These are phyloP conservation scores for Lepus americanus DNA, from an alignment of 2,113 vertebrate genomes.

Conservation along the genomic window DNA sequence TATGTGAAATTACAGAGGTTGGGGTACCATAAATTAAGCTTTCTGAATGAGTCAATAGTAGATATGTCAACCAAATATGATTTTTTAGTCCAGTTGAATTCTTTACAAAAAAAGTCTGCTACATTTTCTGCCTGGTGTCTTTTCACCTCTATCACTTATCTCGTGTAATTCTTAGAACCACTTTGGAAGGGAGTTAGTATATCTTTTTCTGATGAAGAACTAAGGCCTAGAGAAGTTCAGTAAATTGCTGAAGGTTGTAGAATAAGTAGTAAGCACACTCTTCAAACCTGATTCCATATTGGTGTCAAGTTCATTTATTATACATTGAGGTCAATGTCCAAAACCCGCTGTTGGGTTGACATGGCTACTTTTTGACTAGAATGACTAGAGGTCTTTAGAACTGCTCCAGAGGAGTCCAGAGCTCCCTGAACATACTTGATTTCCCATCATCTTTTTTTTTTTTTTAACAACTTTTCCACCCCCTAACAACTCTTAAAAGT, in stretches of 20 bases:
- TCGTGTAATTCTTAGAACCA: slow-evolving; percentile 48
- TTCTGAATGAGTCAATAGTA: slow-evolving; percentile 39
- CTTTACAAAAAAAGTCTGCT: not conserved
- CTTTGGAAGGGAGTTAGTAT: slow-evolving; percentile 40
- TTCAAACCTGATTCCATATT: slow-evolving; percentile 1
- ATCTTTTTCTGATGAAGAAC: slow-evolving; percentile 48
- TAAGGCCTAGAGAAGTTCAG: slow-evolving; percentile 49
- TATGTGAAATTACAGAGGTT: slow-evolving; percentile 59
- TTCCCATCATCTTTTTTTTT: not conserved
- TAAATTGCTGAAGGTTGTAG: slow-evolving; percentile 1
- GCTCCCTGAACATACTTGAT: slow-evolving; percentile 35
- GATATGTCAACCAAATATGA: slow-evolving; percentile 39
- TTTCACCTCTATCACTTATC: not conserved
- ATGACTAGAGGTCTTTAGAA: slow-evolving; percentile 42
- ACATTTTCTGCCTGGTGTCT: not conserved
- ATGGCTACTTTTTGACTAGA: not conserved
- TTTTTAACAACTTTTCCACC: slow-evolving; percentile 9
- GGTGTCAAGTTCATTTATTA: slow-evolving; percentile 42
- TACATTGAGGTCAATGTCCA: slow-evolving; percentile 28
- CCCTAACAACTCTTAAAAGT: not conserved
- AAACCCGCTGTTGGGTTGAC: not conserved
- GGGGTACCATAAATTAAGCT: slow-evolving; percentile 54
- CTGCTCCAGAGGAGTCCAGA: slow-evolving; percentile 1
- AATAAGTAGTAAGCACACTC: slow-evolving; percentile 10
- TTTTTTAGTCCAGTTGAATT: slow-evolving; percentile 20